Percentiles rank a stretch among this genome's conserved stretches.
These are phyloP conservation scores for Microcebus jonahi DNA, from an alignment of 2,113 vertebrate genomes.

Conservation along the genomic window DNA sequence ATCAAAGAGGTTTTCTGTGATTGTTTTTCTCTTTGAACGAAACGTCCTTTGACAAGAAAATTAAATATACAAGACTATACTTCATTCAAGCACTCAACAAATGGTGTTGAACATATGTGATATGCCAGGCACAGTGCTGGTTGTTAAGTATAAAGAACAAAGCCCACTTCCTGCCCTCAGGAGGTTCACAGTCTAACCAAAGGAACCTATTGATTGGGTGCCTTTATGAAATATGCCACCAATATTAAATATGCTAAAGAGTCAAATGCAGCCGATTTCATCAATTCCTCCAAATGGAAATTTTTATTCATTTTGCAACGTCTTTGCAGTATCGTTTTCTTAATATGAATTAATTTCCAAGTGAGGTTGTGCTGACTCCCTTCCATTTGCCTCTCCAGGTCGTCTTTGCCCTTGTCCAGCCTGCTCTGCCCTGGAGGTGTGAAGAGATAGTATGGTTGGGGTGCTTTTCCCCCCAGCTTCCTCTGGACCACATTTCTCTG, in stretches of 20 bases:
- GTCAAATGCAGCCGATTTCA: neutral
- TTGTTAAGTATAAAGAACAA: neutral
- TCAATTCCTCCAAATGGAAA: neutral
- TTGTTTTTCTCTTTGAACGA: constrained; percentile 36
- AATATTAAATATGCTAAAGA: neutral
- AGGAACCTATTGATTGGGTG: neutral
- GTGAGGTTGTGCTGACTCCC: neutral
- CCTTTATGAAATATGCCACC: neutral
- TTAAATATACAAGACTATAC: constrained; percentile 1
- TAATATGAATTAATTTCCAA: neutral
- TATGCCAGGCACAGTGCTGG: neutral
- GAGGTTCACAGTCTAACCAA: neutral
- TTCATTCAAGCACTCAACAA: neutral
- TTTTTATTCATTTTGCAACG: neutral
- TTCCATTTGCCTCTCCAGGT: neutral
- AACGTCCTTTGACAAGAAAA: constrained; percentile 51
- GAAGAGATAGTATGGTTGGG: rapidly evolving
- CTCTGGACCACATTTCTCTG: neutral
- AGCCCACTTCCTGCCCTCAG: neutral
- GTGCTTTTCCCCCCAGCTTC: neutral
- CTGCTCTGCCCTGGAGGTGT: neutral
- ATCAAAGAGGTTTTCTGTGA: constrained; percentile 63
- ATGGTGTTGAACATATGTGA: neutral
- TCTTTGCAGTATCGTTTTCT: neutral
- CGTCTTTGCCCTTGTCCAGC: neutral